Conservation (phyloP, 2,113 vertebrate genomes). For the Passer montanus region DNA sequence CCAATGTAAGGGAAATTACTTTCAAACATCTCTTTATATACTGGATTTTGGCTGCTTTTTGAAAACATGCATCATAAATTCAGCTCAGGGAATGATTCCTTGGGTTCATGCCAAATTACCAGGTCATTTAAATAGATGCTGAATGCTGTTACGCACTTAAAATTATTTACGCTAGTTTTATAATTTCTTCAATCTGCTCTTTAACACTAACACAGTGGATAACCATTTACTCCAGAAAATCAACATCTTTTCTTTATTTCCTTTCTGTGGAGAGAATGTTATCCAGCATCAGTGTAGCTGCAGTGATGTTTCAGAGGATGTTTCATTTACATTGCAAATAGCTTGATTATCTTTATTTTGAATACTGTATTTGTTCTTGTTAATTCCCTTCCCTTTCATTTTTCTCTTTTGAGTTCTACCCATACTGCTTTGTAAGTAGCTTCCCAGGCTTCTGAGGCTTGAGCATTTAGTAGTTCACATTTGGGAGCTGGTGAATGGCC, state of each 20-base stretch:
- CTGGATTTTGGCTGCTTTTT: constrained; percentile 51
- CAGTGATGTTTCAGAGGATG: constrained; percentile 7
- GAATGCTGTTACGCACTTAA: constrained; percentile 55
- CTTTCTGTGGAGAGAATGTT: constrained; percentile 28
- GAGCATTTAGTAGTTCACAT: background rate
- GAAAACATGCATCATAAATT: constrained; percentile 61
- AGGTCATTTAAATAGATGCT: constrained; percentile 65
- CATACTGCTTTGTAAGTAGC: background rate
- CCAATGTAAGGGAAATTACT: constrained; percentile 17
- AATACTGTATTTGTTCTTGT: constrained; percentile 39
- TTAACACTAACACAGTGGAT: constrained; percentile 38
- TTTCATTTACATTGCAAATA: constrained; percentile 34
- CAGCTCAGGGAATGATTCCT: constrained; percentile 54
- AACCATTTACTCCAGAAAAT: constrained; percentile 50
- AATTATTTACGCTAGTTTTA: constrained; percentile 68
- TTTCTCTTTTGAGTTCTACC: constrained; percentile 2
- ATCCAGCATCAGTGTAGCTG: background rate
- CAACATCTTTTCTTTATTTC: constrained; percentile 46
- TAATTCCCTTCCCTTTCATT: constrained; percentile 2
- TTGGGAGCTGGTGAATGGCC: background rate
- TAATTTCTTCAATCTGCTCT: constrained; percentile 65
- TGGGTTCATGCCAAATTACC: constrained; percentile 50
- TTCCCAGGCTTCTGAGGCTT: background rate
- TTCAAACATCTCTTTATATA: constrained; percentile 24
- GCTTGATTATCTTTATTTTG: constrained; percentile 20